Base-by-base conservation (phyloP, 1,140 invertebrate genomes). In the Telenomus remus region DNA sequence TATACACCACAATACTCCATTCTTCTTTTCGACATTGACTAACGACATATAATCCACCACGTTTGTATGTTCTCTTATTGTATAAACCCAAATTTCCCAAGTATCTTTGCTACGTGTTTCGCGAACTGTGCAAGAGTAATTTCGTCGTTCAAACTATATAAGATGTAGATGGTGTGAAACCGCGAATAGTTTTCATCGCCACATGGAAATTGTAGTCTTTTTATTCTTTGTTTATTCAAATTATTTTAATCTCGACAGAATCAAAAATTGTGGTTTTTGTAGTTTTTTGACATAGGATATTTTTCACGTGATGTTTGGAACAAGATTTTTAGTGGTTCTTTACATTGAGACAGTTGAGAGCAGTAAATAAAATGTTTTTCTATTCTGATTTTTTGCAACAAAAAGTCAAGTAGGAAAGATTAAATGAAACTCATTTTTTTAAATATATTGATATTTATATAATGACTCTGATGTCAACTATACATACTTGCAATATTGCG, bases 21-120 rank as follows among this genome's bases (percentile, higher is more conserved):
- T 84, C 83, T 86, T 81, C 77, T 74, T 50, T 66, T 76, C 75
- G 83, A 86, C 82, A 55, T 82, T 85, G 83, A 86, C 82, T 84
- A 83, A 86, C 76, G 81, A 83, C 71, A 61, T 68, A 61, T 66
- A 69, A 66, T 75, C 69, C 64, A 63, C 61, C 50, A 71, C 76
- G 15, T 74, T 73, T 71, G 43, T 76, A 60, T 57, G 39, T 65
- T 27, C 19, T 71, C 64, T 50, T 55, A 77, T n/a, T n/a, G n/a
- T 66, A 80, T 70, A 68, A 71, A 79, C 76, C 71, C 71, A 74
- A 77, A 77, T 77, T 77, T 77, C 68, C 69, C 56, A 72, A 72
- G 68, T 79, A 79, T 78, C 71, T 72, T 75, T 71, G 64, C 66
- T 57, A 71, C 68, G 59, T 75, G 68, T 75, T 75, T 74, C 66